phyloP scores from a whole-genome alignment of 2,797 vertebrate species.

The Centropyge bicolor region DNA sequence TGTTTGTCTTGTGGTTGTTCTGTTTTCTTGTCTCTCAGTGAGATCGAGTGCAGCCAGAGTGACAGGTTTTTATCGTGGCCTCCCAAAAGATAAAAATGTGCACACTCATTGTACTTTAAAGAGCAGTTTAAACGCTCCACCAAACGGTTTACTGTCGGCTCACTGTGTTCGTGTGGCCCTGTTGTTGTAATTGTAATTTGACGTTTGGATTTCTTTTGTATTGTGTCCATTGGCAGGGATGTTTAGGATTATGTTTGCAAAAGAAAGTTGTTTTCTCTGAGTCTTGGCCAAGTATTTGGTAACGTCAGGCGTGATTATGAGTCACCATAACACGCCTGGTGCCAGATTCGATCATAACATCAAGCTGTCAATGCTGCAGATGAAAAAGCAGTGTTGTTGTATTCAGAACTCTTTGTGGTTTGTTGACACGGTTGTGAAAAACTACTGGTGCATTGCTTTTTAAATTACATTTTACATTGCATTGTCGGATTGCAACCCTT shows the following conservation, averaged over 20 bases:
- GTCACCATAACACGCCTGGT: slow-evolving; percentile 17
- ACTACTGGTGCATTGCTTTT: not conserved
- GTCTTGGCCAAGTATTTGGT: slow-evolving; percentile 15
- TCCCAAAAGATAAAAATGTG: not conserved
- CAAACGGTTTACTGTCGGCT: not conserved
- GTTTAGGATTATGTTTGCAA: not conserved
- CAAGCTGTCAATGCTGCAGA: not conserved
- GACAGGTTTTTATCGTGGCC: not conserved
- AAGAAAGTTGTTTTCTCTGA: not conserved
- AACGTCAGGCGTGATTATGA: slow-evolving; percentile 6
- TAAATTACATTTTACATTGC: not conserved
- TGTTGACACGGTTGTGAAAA: not conserved
- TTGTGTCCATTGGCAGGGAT: not conserved
- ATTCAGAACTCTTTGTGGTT: not conserved
- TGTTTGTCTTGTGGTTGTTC: not conserved
- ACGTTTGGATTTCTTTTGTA: slow-evolving; percentile 10
- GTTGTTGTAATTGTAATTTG: not conserved
- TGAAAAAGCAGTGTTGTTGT: not conserved
- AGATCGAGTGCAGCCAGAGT: not conserved
- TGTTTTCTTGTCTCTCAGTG: not conserved
- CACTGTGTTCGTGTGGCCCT: not conserved
- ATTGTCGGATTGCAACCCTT: not conserved
- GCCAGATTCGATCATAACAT: slow-evolving; percentile 7
- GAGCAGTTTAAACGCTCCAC: not conserved
- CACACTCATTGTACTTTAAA: not conserved